phyloP scores from a whole-genome alignment of 2,888 invertebrate genomes.

The Metopia argyrocephala region DNA sequence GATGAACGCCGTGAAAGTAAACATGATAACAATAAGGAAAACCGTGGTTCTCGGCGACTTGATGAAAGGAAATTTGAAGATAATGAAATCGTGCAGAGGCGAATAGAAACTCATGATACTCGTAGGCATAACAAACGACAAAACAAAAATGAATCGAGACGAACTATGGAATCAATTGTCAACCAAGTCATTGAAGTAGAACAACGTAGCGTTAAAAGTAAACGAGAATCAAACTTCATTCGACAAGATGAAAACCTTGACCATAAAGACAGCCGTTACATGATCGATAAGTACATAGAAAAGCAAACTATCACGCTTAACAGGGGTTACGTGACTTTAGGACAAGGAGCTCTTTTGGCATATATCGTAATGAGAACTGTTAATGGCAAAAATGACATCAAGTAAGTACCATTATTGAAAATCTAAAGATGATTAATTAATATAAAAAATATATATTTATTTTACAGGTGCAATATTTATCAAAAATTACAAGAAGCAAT shows the following conservation, averaged over 20 bases:
- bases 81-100: too few species aligned
- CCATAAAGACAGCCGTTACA: background rate
- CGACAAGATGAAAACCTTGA: background rate
- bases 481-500: constrained; percentile 41
- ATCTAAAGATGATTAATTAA: background rate
- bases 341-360: constrained; percentile 65
- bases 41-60: background rate
- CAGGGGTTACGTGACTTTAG: constrained; percentile 53
- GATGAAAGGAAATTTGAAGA: background rate
- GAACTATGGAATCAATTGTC: background rate
- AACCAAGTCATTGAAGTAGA: background rate
- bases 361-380: constrained; percentile 65
- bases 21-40: constrained; percentile 1
- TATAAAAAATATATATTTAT: background rate
- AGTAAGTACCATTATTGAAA: constrained; percentile 57
- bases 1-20: background rate
- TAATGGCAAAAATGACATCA: constrained; percentile 57
- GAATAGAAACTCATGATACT: background rate
- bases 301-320: constrained; percentile 25
- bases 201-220: background rate
- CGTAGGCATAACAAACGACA: background rate
- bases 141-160: background rate
- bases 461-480: constrained; percentile 50
- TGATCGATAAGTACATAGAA: constrained; percentile 1
- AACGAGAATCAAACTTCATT: background rate